A percentile compares a stretch with the other conserved stretches of the same genome.
These are phyloP conservation scores for Latheticus oryzae DNA, from an alignment of 2,888 invertebrate genomes.

Conservation along the genomic window DNA sequence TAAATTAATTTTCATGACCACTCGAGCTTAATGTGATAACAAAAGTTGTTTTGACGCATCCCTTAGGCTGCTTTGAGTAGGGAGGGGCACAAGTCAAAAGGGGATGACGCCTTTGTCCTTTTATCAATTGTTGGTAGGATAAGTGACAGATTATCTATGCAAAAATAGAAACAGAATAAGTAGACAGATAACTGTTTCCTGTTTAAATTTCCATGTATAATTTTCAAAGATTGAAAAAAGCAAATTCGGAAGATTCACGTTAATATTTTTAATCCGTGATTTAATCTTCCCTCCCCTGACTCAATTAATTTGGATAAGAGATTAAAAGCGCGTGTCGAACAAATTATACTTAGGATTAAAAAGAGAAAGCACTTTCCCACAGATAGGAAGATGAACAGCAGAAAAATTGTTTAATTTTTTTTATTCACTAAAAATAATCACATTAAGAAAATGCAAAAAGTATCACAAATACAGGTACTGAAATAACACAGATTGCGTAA, in stretches of 20 bases:
- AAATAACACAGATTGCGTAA: constrained; percentile 75
- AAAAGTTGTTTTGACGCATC: constrained; percentile 56
- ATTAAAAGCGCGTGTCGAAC: constrained; percentile 61
- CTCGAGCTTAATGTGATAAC: constrained; percentile 53
- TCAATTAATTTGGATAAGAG: constrained; percentile 61
- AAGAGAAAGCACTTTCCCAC: constrained; percentile 24
- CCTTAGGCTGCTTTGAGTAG: constrained; percentile 50
- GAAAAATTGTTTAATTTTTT: constrained; percentile 5
- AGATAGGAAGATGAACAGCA: constrained; percentile 8
- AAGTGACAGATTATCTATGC: constrained; percentile 1
- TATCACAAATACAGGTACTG: constrained; percentile 78
- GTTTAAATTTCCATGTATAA: background rate
- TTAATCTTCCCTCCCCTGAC: constrained; percentile 52
- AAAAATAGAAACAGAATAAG: background rate
- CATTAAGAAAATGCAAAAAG: constrained; percentile 78
- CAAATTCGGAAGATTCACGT: constrained; percentile 20
- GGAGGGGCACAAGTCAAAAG: constrained; percentile 50
- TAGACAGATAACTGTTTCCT: too few relatives aligned
- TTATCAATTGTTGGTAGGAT: constrained; percentile 23
- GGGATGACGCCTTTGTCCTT: constrained; percentile 44
- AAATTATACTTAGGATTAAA: constrained; percentile 57
- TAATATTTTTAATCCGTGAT: constrained; percentile 41
- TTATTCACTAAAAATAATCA: constrained; percentile 6
- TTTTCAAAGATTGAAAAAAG: constrained; percentile 4
- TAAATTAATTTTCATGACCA: constrained; percentile 52